Base-by-base conservation (phyloP, 2,113 vertebrate species). In the Tauraco erythrolophus region DNA sequence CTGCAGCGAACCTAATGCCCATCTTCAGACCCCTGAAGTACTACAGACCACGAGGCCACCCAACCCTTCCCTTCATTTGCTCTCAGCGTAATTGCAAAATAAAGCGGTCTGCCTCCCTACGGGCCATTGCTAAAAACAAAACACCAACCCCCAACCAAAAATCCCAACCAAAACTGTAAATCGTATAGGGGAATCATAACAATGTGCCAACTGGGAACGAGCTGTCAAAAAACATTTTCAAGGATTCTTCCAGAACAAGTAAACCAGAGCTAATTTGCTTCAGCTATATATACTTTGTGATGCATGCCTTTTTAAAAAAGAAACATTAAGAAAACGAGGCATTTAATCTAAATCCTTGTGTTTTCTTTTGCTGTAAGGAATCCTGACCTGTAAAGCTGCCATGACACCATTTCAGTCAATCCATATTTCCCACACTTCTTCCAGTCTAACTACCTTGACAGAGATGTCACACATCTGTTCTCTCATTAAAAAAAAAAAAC, bases 371-470 rank as follows among this genome's bases (percentile, higher is more conserved):
- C 62, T 56, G 9, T 50, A 56, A 76, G 61, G 30, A 94, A 48
- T 66, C 46, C n/a, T 48, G 37, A 74, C 46, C 56, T 46, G 18
- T 35, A 75, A 82, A 71, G 21, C 23, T 84, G 6, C 7, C 57
- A 45, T 10, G 19, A 79, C 15, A 85, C 30, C 7, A 41, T 35
- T 23, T 69, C 51, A 68, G 48, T 56, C 31, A 72, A 25, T 14
- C 0, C 4, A 9, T 1, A 1, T 53, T 79, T 72, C 24, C 66
- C 57, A 83, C 0, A 0, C 13, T 87, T 19, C 33, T 41, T 64
- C 35, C 33, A 64, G 33, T 28, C 54, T 58, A 30, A 33, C 33
- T 28, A 22, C 11, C 56, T 88, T 79, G 70, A 39, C 39, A 89
- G 30, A 31, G 18, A 25, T 45, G 25, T 70, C 39, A 65, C 13